A percentile compares a stretch with the other conserved stretches of the same genome.
These are phyloP conservation scores for Sardina pilchardus DNA, from an alignment of 2,113 vertebrate species.

Conservation along the genomic window DNA sequence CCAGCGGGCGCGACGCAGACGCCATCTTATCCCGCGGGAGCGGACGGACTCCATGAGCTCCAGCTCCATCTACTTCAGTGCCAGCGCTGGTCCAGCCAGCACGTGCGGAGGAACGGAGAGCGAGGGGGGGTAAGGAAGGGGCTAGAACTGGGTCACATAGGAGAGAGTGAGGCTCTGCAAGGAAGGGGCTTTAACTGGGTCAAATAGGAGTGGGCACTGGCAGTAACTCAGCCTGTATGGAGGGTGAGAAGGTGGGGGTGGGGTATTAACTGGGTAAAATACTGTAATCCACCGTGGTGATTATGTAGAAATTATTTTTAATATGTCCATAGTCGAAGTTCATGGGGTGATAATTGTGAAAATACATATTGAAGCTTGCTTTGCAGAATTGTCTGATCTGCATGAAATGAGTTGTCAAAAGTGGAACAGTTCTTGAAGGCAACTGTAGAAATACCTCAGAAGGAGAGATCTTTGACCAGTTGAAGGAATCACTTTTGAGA, in stretches of 20 bases:
- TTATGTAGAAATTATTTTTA: no score
- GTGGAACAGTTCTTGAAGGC: not conserved
- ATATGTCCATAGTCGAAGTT: no score
- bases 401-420: not conserved
- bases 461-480: not conserved
- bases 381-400: not conserved
- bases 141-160: no score
- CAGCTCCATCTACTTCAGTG: slow-evolving; percentile 92
- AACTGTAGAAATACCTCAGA: not conserved
- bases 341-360: not conserved
- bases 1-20: slow-evolving; percentile 74
- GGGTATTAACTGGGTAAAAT: no score
- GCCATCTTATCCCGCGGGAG: slow-evolving; percentile 74
- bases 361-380: not conserved
- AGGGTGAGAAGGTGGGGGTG: no score
- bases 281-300: no score
- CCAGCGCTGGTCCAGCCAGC: slow-evolving; percentile 74
- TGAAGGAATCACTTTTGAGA: not conserved
- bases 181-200: no score
- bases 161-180: no score
- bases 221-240: no score
- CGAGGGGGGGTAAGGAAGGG: slow-evolving; percentile 82
- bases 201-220: no score
- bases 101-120: slow-evolving; percentile 79
- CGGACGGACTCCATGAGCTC: slow-evolving; percentile 85